Base-by-base conservation (phyloP, 2,888 invertebrate genomes). In the Lochmaea crataegi region DNA sequence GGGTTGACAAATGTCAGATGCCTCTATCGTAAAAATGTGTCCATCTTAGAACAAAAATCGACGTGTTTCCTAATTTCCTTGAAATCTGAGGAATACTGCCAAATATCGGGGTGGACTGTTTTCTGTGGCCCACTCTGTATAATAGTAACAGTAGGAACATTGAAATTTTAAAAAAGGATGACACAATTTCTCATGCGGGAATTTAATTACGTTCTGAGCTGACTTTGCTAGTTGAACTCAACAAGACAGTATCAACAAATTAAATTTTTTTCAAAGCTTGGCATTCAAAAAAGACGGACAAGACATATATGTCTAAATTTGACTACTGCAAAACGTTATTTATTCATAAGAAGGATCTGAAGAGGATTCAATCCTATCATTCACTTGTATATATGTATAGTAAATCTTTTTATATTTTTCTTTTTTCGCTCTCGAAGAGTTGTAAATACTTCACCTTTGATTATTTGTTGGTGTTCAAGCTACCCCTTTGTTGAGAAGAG, bases 221-320 rank as follows among this genome's bases (percentile, higher is more conserved):
- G 11, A 57, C 14, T n/a, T 48, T 48, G 11, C 1, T 14, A 14
- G 48, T n/a, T 48, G n/a, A 48, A 48, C 57, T 26, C 57, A 57
- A 22, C 1, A 57, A 14, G 57, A 57, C 22, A 57, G 22, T 57
- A 12, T 57, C 26, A 12, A 10, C 26, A 26, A 57, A 57, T 57
- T 57, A 57, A 57, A 57, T 26, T 18, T 57, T 57, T 57, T 26
- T 22, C 26, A 26, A 57, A 57, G 57, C 57, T 57, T 12, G 18
- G 26, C 26, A 57, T 26, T 57, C 57, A 26, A 57, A 57, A 11
- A n/a, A 22, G 18, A 57, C 57, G 26, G 2, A 57, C 57, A 57
- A 1, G 57, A 11, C 22, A 57, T 38, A 38, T 57, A 57, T n/a
- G 57, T 11, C 57, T 26, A 22, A 57, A 26, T 5, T 12, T 57